Percentiles rank a stretch among this genome's conserved stretches.
Conservation (phyloP, 37 sponge, comb jelly and placozoan genomes). For the Geodia barretti region DNA sequence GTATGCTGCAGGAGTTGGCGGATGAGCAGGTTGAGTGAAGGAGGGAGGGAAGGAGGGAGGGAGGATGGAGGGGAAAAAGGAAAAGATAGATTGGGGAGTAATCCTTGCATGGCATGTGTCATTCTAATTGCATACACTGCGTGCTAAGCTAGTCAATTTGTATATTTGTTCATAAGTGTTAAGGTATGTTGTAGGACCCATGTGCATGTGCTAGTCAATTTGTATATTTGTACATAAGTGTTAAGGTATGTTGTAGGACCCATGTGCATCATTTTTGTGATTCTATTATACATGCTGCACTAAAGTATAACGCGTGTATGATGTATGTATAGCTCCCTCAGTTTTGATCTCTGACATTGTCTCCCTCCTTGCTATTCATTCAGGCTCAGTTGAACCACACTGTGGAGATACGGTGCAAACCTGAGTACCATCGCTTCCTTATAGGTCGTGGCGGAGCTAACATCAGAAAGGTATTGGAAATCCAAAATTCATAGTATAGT, state of each 20-base stretch:
- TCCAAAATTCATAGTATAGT: no score
- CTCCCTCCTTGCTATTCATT: not conserved
- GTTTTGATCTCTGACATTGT: not conserved
- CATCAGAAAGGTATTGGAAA: slow-evolving; percentile 67
- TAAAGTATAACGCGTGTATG: not conserved
- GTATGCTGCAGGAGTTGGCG: slow-evolving; percentile 74
- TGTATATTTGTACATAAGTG: no score
- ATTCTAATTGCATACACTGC: not conserved
- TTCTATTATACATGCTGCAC: not conserved
- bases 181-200: no score
- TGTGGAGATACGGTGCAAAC: slow-evolving; percentile 72
- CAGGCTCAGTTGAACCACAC: slow-evolving; percentile 70
- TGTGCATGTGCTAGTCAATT: no score
- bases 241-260: no score
- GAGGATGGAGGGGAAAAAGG: not conserved
- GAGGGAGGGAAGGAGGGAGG: not conserved
- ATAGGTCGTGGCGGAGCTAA: slow-evolving; percentile 87
- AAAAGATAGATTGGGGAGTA: not conserved
- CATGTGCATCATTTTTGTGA: no score
- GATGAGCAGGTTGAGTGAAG: slow-evolving; percentile 43
- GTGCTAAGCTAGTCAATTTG: no score
- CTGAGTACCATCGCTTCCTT: slow-evolving; percentile 86
- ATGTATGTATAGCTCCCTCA: not conserved
- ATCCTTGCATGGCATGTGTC: not conserved
- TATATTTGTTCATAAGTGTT: no score